These are phyloP conservation scores for Myiopsitta monachus DNA, from an alignment of 2,113 vertebrate species.

Conservation along the genomic window DNA sequence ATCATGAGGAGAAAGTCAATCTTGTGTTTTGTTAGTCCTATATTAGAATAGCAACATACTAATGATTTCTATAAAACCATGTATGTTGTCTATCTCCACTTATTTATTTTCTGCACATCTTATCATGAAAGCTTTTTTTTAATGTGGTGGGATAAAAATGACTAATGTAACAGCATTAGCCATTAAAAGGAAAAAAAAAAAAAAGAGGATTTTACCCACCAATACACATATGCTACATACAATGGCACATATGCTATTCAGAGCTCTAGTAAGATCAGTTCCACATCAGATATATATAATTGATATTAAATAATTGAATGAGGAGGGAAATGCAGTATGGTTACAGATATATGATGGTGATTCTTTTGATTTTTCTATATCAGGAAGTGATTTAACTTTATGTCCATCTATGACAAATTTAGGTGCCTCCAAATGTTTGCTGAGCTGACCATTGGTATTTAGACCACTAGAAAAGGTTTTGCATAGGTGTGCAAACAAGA, in stretches of 20 bases:
- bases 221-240: not conserved
- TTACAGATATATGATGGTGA: not conserved
- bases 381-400: not conserved
- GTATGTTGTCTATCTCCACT: not conserved
- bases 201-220: not conserved
- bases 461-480: slow-evolving; percentile 3
- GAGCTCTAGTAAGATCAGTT: not conserved
- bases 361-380: not conserved
- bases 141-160: not conserved
- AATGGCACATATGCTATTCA: not conserved
- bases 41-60: not conserved
- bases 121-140: not conserved
- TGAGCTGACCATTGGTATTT: not conserved
- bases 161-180: not conserved
- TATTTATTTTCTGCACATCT: not conserved
- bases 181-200: not conserved
- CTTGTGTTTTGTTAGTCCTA: not conserved
- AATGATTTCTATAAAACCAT: not conserved
- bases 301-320: not conserved
- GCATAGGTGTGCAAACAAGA: slow-evolving; percentile 18
- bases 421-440: not conserved
- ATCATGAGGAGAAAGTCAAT: not conserved
- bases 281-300: not conserved
- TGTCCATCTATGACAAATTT: not conserved
- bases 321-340: not conserved